Base-by-base conservation (phyloP, 1,140 invertebrate species). In the Tetraneura akinire region DNA sequence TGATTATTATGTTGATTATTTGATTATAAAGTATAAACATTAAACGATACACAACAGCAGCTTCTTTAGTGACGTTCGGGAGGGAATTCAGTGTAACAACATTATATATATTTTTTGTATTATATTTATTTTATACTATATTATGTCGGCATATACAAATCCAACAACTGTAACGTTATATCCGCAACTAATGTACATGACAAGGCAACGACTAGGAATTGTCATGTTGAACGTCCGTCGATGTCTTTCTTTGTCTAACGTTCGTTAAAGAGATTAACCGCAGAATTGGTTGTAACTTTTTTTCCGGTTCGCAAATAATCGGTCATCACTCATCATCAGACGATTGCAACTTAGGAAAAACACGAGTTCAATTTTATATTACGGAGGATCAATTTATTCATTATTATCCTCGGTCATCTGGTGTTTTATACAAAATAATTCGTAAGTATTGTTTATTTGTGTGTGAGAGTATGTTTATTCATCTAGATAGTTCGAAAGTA, bases 31-130 rank as follows among this genome's bases (percentile, higher is more conserved):
- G 29, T 62, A 26, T 64, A 64, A 64, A 64, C 62, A 64, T 32
- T 32, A 29, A 32, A 62, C 29, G 18, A 0, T 32, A 8, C 21
- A 16, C 18, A 11, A 21, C 11, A 21, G 37, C n/a, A 68, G 64
- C 37, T 68, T 37, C 42, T 68, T 13, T 68, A 37, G 21, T 47
- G 64, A 45, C 64, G 64, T 68, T 68, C 64, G 64, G 47, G 42
- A 68, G 42, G 64, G 21, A 68, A 68, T 23, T 8, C 42, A 68
- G 21, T 68, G 42, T 9, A 47, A 68, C 13, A 68, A 68, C 42
- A 18, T 68, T 47, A 14, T 37, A n/a, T 23, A n/a, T n/a, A n/a
- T 68, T 47, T 68, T 23, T 45, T 45, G 16, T 14, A 18, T 13
- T 18, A 42, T 21, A 45, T 68, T n/a, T 45, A 16, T 66, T 66